Conservation (phyloP, 2,888 invertebrate species). For the Sphinx pinastri region DNA sequence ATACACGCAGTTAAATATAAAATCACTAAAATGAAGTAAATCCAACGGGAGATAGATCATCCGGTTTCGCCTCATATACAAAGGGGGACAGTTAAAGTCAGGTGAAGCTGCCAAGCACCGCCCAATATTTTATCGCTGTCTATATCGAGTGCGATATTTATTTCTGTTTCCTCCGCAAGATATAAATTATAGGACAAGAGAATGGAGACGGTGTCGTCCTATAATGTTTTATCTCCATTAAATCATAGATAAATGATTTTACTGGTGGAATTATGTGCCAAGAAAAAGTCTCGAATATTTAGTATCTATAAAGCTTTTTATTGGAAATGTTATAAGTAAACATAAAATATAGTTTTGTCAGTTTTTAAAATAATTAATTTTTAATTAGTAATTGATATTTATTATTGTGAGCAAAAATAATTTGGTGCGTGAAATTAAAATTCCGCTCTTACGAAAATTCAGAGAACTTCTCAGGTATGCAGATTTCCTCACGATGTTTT, state of each 20-base stretch:
- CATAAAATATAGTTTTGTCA: too few species aligned
- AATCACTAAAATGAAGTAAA: slow-evolving; percentile 10
- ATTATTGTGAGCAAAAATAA: too few species aligned
- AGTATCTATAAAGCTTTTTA: too few species aligned
- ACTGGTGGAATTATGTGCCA: background rate
- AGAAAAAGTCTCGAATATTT: background rate
- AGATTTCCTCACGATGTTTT: too few species aligned
- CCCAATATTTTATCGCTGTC: slow-evolving; percentile 15
- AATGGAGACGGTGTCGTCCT: background rate
- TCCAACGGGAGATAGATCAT: slow-evolving; percentile 15
- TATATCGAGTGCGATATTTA: slow-evolving; percentile 17
- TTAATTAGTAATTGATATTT: too few species aligned
- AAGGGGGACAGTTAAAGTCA: slow-evolving; percentile 27
- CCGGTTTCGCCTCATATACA: slow-evolving; percentile 22
- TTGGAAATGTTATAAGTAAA: too few species aligned
- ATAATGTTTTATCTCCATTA: background rate
- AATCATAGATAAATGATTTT: background rate
- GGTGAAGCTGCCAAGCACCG: slow-evolving; percentile 22
- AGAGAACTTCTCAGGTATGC: too few species aligned
- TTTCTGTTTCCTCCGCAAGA: slow-evolving; percentile 10
- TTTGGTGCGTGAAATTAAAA: too few species aligned
- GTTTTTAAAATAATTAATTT: too few species aligned
- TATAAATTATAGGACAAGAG: slow-evolving; percentile 1
- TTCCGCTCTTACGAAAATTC: too few species aligned
- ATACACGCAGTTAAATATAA: too few species aligned